Evolutionary conservation across 2,113 vertebrate genomes (phyloP).

Genomic region (Archocentrus centrarchus): DNA sequence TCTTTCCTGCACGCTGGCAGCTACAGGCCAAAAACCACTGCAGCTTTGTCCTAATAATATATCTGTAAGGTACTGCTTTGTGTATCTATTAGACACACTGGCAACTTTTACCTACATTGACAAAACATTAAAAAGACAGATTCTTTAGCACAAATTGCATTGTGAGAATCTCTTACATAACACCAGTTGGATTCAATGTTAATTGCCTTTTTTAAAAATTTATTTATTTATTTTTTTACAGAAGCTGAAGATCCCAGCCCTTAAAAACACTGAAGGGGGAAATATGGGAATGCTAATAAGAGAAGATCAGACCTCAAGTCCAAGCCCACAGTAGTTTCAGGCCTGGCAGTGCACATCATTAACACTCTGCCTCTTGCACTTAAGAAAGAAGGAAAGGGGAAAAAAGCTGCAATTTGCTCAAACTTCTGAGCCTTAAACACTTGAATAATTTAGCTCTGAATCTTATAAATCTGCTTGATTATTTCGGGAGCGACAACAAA

Average conservation of each 20-base stretch:
- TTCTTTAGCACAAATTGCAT: constrained; percentile 34
- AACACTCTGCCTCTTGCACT: constrained; percentile 48
- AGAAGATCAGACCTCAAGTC: constrained; percentile 46
- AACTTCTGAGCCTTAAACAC: constrained; percentile 73
- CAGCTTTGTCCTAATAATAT: constrained; percentile 54
- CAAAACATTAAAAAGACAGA: constrained; percentile 11
- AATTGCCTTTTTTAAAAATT: constrained; percentile 24
- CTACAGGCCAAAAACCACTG: constrained; percentile 53
- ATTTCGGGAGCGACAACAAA: constrained; percentile 71
- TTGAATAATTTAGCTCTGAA: constrained; percentile 77
- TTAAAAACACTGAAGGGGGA: constrained; percentile 17
- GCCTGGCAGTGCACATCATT: constrained; percentile 58
- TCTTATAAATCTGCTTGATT: constrained; percentile 65
- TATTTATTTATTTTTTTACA: background rate
- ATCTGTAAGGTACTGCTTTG: constrained; percentile 52
- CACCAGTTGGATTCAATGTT: constrained; percentile 14
- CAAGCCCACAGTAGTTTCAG: constrained; percentile 47
- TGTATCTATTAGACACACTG: constrained; percentile 35
- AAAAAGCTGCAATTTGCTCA: constrained; percentile 66
- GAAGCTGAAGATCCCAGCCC: background rate
- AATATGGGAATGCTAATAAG: constrained; percentile 30
- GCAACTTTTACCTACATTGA: constrained; percentile 43
- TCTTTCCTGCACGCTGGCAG: constrained; percentile 29
- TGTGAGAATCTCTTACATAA: constrained; percentile 17
- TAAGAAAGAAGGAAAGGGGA: constrained; percentile 35